Conservation (phyloP, 2,888 invertebrate genomes). For the Biston stratarius region DNA sequence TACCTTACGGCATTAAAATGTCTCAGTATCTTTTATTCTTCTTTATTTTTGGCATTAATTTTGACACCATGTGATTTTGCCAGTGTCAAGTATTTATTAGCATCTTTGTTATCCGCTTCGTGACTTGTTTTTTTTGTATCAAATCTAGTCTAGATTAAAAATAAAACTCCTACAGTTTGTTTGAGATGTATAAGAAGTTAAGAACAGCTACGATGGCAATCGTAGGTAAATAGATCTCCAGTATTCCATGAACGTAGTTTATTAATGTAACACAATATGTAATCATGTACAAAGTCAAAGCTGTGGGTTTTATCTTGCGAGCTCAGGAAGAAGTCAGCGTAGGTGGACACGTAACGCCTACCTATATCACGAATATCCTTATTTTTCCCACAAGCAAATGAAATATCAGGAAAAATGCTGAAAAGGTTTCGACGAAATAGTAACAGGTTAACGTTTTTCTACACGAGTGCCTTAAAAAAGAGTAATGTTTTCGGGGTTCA, state of each 20-base stretch:
- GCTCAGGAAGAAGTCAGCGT: conserved; percentile 6
- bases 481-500: no score
- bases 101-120: no score
- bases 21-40: no score
- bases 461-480: background rate
- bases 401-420: background rate
- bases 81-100: no score
- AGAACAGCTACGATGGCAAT: background rate
- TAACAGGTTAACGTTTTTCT: background rate
- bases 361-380: conserved; percentile 1
- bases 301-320: conserved; percentile 14
- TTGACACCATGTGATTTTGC: no score
- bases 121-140: no score
- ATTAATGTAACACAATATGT: conserved; percentile 16
- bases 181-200: no score
- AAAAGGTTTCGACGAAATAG: background rate
- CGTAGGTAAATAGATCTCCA: background rate
- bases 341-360: background rate
- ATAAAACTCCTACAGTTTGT: no score
- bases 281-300: conserved; percentile 14
- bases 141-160: no score
- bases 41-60: no score
- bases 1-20: no score
- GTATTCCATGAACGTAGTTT: conserved; percentile 2
- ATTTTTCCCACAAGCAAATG: background rate